A percentile compares a stretch with the other conserved stretches of the same genome.
Evolutionary conservation across 1,140 invertebrate genomes (phyloP).

Genomic region (Elymnias hypermnestra): DNA sequence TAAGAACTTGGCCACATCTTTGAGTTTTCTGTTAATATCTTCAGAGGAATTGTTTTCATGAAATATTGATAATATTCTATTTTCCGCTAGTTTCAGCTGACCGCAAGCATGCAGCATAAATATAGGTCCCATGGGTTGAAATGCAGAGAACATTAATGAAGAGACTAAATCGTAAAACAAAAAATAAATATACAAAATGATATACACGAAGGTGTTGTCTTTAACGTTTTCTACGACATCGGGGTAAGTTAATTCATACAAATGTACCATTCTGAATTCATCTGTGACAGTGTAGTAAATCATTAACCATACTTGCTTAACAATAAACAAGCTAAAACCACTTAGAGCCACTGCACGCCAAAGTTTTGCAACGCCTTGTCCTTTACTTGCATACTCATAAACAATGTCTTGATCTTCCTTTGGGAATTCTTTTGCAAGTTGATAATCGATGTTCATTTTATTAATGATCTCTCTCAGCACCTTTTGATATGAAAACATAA

Average conservation of each 20-base stretch:
- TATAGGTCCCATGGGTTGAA: conserved; percentile 33
- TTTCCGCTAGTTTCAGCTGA: conserved; percentile 31
- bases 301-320: conserved; percentile 21
- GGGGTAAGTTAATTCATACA: conserved; percentile 39
- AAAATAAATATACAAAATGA: conserved; percentile 11
- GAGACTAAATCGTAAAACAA: conserved; percentile 26
- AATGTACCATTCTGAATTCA: conserved; percentile 28
- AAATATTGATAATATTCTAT: conserved; percentile 20
- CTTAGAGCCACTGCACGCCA: conserved; percentile 25
- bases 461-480: conserved; percentile 27
- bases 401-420: conserved; percentile 27
- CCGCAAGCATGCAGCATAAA: conserved; percentile 44
- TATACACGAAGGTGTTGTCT: conserved; percentile 15
- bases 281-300: conserved; percentile 21
- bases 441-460: conserved; percentile 33
- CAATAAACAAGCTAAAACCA: conserved; percentile 18
- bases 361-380: conserved; percentile 19
- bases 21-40: conserved; percentile 21
- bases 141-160: conserved; percentile 24
- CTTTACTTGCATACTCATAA: conserved; percentile 26
- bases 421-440: conserved; percentile 10
- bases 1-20: conserved; percentile 19
- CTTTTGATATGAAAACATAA: conserved; percentile 28
- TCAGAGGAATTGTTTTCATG: conserved; percentile 9
- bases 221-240: conserved; percentile 25